Evolutionary conservation across 1,140 invertebrate species (phyloP).

Genomic region (Drosophila teissieri): DNA sequence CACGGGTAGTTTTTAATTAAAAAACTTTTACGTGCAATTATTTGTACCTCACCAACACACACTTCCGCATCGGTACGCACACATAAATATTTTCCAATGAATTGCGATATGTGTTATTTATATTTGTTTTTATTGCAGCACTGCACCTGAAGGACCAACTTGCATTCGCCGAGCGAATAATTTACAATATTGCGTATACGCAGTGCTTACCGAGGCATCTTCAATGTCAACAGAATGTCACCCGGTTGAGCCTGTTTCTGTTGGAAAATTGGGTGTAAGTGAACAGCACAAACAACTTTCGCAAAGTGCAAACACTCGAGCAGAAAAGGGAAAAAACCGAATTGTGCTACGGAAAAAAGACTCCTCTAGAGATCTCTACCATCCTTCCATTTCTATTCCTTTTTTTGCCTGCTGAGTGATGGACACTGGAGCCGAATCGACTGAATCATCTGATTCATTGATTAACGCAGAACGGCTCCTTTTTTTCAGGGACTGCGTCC

Average conservation of each 20-base stretch:
- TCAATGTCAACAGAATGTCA: slow-evolving; percentile 70
- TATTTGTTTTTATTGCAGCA: slow-evolving; percentile 38
- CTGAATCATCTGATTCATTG: slow-evolving; percentile 78
- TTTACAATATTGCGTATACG: slow-evolving; percentile 61
- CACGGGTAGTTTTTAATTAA: slow-evolving; percentile 79
- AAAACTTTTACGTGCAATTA: slow-evolving; percentile 79
- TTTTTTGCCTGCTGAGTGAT: slow-evolving; percentile 66
- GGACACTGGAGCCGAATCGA: slow-evolving; percentile 61
- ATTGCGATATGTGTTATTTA: slow-evolving; percentile 51
- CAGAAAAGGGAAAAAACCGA: slow-evolving; percentile 4
- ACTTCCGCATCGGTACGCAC: slow-evolving; percentile 7
- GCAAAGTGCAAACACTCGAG: slow-evolving; percentile 49
- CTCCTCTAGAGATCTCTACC: slow-evolving; percentile 12
- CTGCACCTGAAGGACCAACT: slow-evolving; percentile 10
- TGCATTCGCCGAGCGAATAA: slow-evolving; percentile 27
- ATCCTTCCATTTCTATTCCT: not conserved
- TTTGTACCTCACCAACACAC: slow-evolving; percentile 40
- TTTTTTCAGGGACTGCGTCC: slow-evolving; percentile 19
- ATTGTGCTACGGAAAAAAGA: slow-evolving; percentile 15
- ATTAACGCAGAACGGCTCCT: slow-evolving; percentile 60
- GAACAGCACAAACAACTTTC: slow-evolving; percentile 58
- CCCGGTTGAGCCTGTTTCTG: slow-evolving; percentile 7
- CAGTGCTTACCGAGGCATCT: slow-evolving; percentile 21
- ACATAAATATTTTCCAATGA: slow-evolving; percentile 43
- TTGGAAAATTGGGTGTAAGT: slow-evolving; percentile 52